These are phyloP conservation scores for Salarias fasciatus DNA, from an alignment of 2,797 vertebrate genomes.

Conservation along the genomic window DNA sequence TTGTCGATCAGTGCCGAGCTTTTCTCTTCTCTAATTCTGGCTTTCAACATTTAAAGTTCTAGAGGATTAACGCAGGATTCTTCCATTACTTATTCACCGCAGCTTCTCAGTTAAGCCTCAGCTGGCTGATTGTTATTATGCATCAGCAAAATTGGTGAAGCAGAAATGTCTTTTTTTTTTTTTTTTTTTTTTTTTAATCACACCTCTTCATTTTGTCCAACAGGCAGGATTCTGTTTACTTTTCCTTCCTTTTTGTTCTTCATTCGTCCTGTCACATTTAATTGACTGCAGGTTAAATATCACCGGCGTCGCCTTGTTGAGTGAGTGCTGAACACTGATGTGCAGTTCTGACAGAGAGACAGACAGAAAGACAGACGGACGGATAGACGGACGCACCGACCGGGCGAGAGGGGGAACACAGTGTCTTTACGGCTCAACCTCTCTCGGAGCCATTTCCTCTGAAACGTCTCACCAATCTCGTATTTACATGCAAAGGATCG, in stretches of 20 bases:
- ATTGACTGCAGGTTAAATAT: constrained; percentile 22
- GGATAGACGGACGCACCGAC: constrained; percentile 7
- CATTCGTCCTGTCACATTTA: constrained; percentile 14
- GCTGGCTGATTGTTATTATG: constrained; percentile 25
- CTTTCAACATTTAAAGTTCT: constrained; percentile 20
- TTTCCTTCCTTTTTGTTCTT: constrained; percentile 8
- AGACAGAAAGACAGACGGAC: constrained; percentile 32
- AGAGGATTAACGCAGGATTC: neutral
- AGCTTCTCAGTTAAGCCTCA: constrained; percentile 36
- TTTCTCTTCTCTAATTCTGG: constrained; percentile 7
- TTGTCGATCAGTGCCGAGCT: constrained; percentile 18
- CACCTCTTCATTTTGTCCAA: constrained; percentile 30
- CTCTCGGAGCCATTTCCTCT: constrained; percentile 51
- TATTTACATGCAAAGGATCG: constrained; percentile 67
- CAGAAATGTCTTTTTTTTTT: constrained; percentile 37
- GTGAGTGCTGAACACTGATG: constrained; percentile 53
- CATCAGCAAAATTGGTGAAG: constrained; percentile 31
- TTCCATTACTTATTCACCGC: constrained; percentile 12
- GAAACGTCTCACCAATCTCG: constrained; percentile 52
- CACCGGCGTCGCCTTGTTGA: constrained; percentile 30
- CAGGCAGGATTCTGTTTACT: constrained; percentile 28
- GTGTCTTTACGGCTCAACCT: constrained; percentile 67
- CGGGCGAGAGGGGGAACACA: constrained; percentile 57
- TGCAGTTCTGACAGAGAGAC: constrained; percentile 29
- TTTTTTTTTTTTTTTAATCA: too few relatives aligned